Evolutionary conservation across 2,113 vertebrate species (phyloP).

Genomic region (Paracanthobrama guichenoti): DNA sequence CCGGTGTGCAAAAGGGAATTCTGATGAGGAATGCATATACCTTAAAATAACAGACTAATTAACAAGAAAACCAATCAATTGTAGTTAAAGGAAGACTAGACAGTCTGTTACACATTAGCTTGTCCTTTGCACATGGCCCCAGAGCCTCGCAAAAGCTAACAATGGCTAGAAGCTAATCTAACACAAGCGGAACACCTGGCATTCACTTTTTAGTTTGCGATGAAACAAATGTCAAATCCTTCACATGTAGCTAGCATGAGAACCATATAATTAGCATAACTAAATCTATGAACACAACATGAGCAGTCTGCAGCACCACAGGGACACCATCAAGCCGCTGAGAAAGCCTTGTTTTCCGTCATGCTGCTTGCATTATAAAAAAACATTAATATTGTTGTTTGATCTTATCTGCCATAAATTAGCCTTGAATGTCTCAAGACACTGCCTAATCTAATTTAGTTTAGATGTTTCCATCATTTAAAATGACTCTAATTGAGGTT

Average conservation of each 20-base stretch:
- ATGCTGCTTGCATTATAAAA: slow-evolving; percentile 42
- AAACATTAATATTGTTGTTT: background rate
- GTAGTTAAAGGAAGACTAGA: background rate
- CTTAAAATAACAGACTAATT: slow-evolving; percentile 35
- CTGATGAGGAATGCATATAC: background rate
- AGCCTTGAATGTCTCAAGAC: background rate
- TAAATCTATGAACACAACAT: background rate
- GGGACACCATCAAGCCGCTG: slow-evolving; percentile 1
- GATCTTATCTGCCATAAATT: background rate
- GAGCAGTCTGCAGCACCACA: background rate
- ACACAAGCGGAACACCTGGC: slow-evolving; percentile 4
- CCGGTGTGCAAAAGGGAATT: background rate
- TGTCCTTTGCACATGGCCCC: background rate
- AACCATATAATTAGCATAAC: slow-evolving; percentile 17
- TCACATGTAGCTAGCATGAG: slow-evolving; percentile 2
- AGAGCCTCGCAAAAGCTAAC: slow-evolving; percentile 19
- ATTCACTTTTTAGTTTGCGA: background rate
- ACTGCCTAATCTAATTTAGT: background rate
- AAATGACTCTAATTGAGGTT: background rate
- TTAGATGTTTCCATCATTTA: background rate
- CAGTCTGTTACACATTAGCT: slow-evolving; percentile 46
- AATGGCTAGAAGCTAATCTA: slow-evolving; percentile 3
- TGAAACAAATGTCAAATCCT: background rate
- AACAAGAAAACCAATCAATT: slow-evolving; percentile 26
- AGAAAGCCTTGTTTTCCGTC: background rate